Evolutionary conservation across 2,113 vertebrate species (phyloP), one percentile per base, ranked within the genome.

Genomic region (Lophotis ruficrista): DNA sequence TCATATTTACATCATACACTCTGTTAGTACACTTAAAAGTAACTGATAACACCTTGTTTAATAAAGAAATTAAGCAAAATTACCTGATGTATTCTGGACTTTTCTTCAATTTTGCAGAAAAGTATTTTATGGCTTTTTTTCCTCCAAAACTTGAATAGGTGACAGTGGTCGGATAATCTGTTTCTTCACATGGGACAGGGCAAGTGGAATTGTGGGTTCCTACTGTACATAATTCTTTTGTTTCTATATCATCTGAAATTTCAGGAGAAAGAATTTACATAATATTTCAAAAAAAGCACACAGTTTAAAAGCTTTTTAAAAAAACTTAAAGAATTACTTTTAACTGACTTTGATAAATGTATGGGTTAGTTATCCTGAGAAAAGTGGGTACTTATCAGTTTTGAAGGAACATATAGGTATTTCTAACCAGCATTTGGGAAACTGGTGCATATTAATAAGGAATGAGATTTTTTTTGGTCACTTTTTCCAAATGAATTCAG

Each of bases 141-240:
- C 97, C 98, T 87, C 97, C 98, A 89, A 98, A 98, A 37, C 91
- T 97, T 31, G 98, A 97, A 80, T 98, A 98, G 38, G 97, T 98
- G 62, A 98, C 69, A 41, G 95, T 96, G 9, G 97, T 94, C 18
- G 98, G 98, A 45, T 98, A 98, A 72, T 97, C 94, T 4, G 91
- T 98, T 92, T 98, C 98, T 95, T 98, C 98, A 93, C 98, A 98
- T 30, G 98, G 88, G 16, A 95, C 73, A 41, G 98, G 98, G 33
- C 98, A 98, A 87, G 97, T 98, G 12, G 98, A 98, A 91, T 98
- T 98, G 68, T 98, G 96, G 12, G 91, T 98, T 88, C 98, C 98
- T 95, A 92, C 82, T 15, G 98, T 97, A 71, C 98, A 98, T 27
- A 98, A 68, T 61, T 76, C 98, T 68, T 93, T 91, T 53, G 93